Evolutionary conservation across 2,113 vertebrate species (phyloP).

Genomic region (Phaethon lepturus): DNA sequence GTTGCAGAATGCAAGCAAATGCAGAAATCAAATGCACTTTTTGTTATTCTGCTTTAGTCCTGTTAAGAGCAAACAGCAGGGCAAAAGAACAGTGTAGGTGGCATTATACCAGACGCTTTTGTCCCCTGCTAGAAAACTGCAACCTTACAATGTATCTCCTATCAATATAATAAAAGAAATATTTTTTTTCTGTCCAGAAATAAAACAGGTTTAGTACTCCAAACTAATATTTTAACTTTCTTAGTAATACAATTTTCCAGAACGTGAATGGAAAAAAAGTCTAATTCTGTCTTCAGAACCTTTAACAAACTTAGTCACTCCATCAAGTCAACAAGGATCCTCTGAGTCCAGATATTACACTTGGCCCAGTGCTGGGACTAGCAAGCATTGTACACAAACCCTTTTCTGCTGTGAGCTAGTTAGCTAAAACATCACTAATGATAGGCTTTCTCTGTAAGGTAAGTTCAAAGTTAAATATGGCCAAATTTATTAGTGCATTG

Average conservation of each 20-base stretch:
- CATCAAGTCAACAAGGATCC: neutral
- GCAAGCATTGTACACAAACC: neutral
- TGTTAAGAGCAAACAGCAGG: neutral
- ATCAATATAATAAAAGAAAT: neutral
- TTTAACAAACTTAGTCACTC: neutral
- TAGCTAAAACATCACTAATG: neutral
- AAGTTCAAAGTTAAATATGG: neutral
- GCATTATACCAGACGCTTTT: neutral
- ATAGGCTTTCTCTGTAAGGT: neutral
- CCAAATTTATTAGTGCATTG: neutral
- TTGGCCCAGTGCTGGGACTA: neutral
- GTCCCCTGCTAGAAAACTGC: neutral
- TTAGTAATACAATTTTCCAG: neutral
- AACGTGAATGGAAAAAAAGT: neutral
- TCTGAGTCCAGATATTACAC: neutral
- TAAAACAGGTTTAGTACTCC: neutral
- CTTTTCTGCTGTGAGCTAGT: neutral
- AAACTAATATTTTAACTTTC: neutral
- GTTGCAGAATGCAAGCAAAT: constrained; percentile 13
- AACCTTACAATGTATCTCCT: neutral
- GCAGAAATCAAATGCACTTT: constrained; percentile 1
- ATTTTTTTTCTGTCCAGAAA: neutral
- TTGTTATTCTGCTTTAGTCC: neutral
- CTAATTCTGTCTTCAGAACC: neutral
- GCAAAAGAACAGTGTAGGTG: neutral